phyloP scores from a whole-genome alignment of 35 echinoderm and acorn worm species.

The Hemicentrotus pulcherrimus region DNA sequence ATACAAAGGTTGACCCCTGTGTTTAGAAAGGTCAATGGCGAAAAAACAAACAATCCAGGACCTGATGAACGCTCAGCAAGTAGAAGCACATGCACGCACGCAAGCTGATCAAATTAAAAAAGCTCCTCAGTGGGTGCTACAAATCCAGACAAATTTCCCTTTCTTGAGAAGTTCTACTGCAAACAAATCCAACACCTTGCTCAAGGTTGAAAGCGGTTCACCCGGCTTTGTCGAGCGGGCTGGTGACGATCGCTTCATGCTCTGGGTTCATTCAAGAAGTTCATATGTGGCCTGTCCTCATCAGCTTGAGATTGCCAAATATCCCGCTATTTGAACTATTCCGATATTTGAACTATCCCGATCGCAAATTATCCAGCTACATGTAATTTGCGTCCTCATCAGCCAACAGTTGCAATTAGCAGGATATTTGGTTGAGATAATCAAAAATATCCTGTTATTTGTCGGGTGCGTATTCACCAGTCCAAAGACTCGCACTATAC shows the following conservation, averaged over 20 bases:
- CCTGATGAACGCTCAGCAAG: not conserved
- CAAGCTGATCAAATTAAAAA: not conserved
- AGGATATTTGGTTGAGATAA: no score
- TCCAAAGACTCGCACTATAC: no score
- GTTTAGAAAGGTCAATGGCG: conserved; percentile 2
- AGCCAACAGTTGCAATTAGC: no score
- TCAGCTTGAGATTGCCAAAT: no score
- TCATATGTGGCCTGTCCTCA: not conserved
- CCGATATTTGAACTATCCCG: no score
- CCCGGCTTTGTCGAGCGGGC: not conserved
- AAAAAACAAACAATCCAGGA: not conserved
- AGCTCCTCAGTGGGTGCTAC: not conserved
- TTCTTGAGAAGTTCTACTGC: not conserved
- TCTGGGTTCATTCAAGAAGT: not conserved
- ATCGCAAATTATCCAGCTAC: no score
- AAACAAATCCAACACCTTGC: not conserved
- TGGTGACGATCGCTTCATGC: not conserved
- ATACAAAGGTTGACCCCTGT: not conserved
- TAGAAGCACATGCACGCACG: not conserved
- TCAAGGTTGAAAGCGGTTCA: not conserved
- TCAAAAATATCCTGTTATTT: no score
- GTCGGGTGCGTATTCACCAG: no score
- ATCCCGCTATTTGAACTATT: no score
- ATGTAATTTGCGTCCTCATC: no score
- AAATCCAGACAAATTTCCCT: not conserved